These are phyloP conservation scores for Gastrophysa polygoni DNA, from an alignment of 2,888 invertebrate genomes.

Conservation along the genomic window DNA sequence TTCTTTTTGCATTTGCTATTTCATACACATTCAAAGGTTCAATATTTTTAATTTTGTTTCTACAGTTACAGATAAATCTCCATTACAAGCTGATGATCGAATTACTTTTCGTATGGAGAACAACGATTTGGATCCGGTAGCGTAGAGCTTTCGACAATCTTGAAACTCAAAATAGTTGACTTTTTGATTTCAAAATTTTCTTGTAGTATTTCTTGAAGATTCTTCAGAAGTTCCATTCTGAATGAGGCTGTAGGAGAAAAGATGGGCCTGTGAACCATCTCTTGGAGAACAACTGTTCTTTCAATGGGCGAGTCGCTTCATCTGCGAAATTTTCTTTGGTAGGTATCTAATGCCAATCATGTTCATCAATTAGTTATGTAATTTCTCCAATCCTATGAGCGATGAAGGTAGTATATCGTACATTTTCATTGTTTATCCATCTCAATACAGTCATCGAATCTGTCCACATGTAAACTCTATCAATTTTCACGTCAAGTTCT, in stretches of 20 bases:
- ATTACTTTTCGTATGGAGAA: not conserved
- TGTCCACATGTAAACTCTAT: no score
- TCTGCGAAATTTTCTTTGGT: no score
- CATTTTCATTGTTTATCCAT: no score
- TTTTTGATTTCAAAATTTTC: constrained; percentile 1
- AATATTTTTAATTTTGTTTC: not conserved
- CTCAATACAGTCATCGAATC: no score
- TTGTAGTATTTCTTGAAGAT: not conserved
- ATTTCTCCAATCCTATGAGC: no score
- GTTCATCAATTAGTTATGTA: not conserved
- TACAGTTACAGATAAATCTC: not conserved
- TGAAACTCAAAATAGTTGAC: not conserved
- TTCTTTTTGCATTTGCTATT: not conserved
- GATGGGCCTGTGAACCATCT: not conserved
- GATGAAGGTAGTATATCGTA: no score
- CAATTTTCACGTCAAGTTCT: no score
- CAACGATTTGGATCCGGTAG: not conserved
- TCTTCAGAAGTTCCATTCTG: not conserved
- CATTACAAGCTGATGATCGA: not conserved
- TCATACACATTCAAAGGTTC: not conserved
- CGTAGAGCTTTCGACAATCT: not conserved
- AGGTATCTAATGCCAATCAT: no score
- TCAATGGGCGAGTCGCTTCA: no score
- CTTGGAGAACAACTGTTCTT: not conserved
- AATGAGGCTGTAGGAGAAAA: not conserved